phyloP scores from a whole-genome alignment of 2,888 invertebrate species.

The Caenorhabditis macrosperma region DNA sequence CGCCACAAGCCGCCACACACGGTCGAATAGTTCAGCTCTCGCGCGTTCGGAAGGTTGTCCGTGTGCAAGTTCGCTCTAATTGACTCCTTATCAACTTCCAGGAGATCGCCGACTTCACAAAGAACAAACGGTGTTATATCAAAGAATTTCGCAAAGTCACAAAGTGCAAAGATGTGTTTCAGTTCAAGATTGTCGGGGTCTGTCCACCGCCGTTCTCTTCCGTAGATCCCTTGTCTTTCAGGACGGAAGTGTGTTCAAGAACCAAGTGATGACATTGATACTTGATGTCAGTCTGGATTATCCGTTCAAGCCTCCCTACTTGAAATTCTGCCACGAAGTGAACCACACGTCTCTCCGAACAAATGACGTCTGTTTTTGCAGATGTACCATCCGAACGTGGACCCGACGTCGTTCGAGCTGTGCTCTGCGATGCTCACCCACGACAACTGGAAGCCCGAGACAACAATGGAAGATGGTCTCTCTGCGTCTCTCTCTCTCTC shows the following conservation, averaged over 20 bases:
- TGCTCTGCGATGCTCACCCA: conserved; percentile 43
- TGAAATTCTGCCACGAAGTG: conserved; percentile 37
- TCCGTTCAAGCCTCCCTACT: conserved; percentile 47
- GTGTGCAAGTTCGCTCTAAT: not conserved
- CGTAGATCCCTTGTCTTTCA: too few species aligned
- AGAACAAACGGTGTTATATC: conserved; percentile 44
- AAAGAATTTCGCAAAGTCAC: conserved; percentile 38
- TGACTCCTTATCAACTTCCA: too few species aligned
- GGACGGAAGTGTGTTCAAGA: conserved; percentile 32
- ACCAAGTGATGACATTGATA: conserved; percentile 26
- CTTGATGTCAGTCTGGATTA: conserved; percentile 50
- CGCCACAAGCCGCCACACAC: conserved; percentile 39
- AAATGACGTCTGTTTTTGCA: not conserved
- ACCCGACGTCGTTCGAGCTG: conserved; percentile 28
- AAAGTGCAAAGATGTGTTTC: conserved; percentile 37
- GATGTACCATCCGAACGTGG: conserved; percentile 58
- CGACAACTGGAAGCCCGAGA: conserved; percentile 60
- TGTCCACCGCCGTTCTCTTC: too few species aligned
- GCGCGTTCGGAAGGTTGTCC: conserved; percentile 35
- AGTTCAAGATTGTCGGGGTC: conserved; percentile 41
- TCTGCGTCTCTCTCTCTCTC: too few species aligned
- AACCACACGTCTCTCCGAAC: too few species aligned
- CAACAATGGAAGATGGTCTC: conserved; percentile 50
- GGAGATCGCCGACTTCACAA: conserved; percentile 50
- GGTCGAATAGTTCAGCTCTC: conserved; percentile 41